Evolutionary conservation across 2,113 vertebrate species (phyloP).

Genomic region (Prionailurus bengalensis): DNA sequence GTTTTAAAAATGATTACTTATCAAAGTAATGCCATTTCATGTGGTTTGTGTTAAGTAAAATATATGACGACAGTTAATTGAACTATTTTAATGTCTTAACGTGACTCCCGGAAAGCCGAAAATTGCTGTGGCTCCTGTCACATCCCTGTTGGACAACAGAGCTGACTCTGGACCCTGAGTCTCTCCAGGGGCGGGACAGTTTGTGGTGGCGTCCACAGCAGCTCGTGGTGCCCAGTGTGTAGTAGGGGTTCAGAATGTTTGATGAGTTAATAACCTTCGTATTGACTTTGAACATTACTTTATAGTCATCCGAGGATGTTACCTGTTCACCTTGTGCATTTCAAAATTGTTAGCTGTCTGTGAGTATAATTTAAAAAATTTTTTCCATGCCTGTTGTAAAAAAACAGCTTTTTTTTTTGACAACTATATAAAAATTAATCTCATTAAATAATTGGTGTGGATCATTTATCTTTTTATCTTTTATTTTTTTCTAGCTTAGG

Average conservation of each 20-base stretch:
- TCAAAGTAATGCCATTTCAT: background rate
- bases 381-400: background rate
- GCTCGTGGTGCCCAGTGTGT: background rate
- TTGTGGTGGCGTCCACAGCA: background rate
- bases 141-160: background rate
- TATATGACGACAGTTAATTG: background rate
- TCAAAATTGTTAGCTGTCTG: background rate
- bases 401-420: slow-evolving; percentile 8
- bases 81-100: background rate
- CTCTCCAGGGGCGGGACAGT: background rate
- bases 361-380: background rate
- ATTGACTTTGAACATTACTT: background rate
- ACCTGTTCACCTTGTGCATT: slow-evolving; percentile 1
- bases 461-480: background rate
- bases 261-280: background rate
- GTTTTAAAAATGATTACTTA: slow-evolving; percentile 30
- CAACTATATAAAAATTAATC: background rate
- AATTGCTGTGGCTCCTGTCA: background rate
- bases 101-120: background rate
- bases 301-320: background rate
- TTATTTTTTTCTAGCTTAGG: slow-evolving; percentile 6
- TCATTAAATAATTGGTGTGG: background rate
- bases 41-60: background rate
- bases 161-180: background rate
- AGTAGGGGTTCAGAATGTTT: background rate